Conservation (phyloP, 2,113 vertebrate genomes). For the Typhlomys cinereus region DNA sequence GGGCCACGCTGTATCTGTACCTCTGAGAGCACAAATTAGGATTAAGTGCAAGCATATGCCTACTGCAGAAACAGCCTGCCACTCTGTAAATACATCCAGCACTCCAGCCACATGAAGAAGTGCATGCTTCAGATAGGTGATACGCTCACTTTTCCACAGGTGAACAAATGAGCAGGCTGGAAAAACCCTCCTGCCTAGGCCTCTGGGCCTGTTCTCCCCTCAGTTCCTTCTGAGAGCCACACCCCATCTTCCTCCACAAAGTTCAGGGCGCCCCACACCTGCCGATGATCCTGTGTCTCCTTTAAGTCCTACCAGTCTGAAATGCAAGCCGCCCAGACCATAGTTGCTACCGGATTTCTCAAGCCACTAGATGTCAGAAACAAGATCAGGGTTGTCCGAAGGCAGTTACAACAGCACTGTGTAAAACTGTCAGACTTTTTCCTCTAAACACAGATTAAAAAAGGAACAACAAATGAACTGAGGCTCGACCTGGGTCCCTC, state of each 20-base stretch:
- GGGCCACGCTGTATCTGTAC: conserved; percentile 36
- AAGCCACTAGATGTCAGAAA: neutral
- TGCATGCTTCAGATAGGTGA: conserved; percentile 1
- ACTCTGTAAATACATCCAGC: conserved; percentile 55
- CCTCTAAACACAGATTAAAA: neutral
- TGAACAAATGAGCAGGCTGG: neutral
- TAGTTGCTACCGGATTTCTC: neutral
- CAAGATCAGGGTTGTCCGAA: neutral
- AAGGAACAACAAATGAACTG: conserved; percentile 3
- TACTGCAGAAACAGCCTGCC: conserved; percentile 18
- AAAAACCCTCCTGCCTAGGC: neutral
- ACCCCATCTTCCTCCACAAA: neutral
- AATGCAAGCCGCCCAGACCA: neutral
- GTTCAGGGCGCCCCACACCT: neutral
- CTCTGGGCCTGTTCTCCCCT: neutral
- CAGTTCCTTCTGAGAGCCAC: neutral
- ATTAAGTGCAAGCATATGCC: conserved; percentile 51
- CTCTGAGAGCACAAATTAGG: conserved; percentile 43
- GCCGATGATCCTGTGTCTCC: neutral
- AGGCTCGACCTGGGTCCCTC: neutral
- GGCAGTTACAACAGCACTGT: neutral
- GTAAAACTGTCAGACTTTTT: neutral
- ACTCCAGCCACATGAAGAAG: conserved; percentile 51
- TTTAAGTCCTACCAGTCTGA: neutral
- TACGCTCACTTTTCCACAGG: conserved; percentile 48